A percentile compares a stretch with the other conserved stretches of the same genome.
Conservation (phyloP, 2,888 invertebrate species). For the Oxystoma pomonae region DNA sequence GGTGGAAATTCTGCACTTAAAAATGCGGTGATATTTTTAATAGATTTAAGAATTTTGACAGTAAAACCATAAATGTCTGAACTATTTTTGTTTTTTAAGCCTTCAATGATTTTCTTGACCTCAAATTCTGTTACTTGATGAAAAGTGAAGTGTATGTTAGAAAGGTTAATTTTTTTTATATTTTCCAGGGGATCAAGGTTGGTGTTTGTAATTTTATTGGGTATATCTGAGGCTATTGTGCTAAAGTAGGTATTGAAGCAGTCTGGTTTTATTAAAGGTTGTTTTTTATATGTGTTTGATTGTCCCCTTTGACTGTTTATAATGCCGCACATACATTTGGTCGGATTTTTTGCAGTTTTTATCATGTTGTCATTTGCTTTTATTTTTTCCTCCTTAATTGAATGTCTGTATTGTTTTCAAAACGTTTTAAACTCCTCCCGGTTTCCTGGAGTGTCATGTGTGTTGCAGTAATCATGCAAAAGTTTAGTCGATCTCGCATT, state of each 20-base stretch:
- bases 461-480: background rate
- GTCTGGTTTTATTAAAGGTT: background rate
- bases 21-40: constrained; percentile 7
- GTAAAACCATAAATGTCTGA: constrained; percentile 7
- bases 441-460: background rate
- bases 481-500: background rate
- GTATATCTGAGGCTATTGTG: constrained; percentile 2
- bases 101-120: constrained; percentile 1
- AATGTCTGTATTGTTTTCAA: background rate
- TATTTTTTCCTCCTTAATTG: background rate
- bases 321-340: background rate
- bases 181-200: background rate
- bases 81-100: constrained; percentile 11
- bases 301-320: background rate
- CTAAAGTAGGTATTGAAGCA: constrained; percentile 5
- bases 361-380: background rate
- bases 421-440: background rate
- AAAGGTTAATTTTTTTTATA: background rate
- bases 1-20: background rate
- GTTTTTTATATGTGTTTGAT: background rate
- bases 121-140: background rate
- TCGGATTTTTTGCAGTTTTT: background rate
- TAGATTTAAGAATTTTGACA: constrained; percentile 2
- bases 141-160: background rate
- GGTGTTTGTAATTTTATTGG: background rate